Percentiles rank a stretch among this genome's conserved stretches.
phyloP scores from a whole-genome alignment of 37 sponge, comb jelly and placozoan genomes.

The Ephydatia muelleri region DNA sequence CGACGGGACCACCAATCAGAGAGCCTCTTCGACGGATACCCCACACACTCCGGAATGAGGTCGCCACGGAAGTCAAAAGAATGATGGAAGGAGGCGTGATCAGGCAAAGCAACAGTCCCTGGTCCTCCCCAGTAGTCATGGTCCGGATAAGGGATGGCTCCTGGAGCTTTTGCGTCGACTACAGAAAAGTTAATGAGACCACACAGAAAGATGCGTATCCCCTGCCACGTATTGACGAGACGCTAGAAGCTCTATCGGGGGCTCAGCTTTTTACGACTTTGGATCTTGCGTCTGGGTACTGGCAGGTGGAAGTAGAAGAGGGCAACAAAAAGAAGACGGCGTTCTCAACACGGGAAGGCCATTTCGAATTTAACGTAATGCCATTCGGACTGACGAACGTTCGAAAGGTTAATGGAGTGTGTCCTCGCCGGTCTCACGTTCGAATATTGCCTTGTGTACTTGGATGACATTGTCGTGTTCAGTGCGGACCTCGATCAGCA shows the following conservation, averaged over 20 bases:
- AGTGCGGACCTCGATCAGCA: slow-evolving; percentile 23
- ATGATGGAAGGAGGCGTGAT: slow-evolving; percentile 26
- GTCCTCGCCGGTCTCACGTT: slow-evolving; percentile 5
- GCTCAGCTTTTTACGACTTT: slow-evolving; percentile 22
- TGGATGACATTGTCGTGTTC: slow-evolving; percentile 32
- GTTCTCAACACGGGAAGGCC: slow-evolving; percentile 21
- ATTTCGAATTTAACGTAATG: slow-evolving; percentile 35
- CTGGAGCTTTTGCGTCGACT: slow-evolving; percentile 37
- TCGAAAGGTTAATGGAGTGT: slow-evolving; percentile 40
- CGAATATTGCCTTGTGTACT: slow-evolving; percentile 15
- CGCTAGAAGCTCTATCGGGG: slow-evolving; percentile 18
- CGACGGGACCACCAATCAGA: slow-evolving; percentile 21
- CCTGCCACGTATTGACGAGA: slow-evolving; percentile 12
- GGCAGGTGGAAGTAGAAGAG: slow-evolving; percentile 23
- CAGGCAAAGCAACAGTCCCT: slow-evolving; percentile 21
- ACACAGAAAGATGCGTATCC: slow-evolving; percentile 32
- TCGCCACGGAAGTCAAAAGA: slow-evolving; percentile 8
- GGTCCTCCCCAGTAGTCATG: slow-evolving; percentile 30
- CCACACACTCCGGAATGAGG: slow-evolving; percentile 13
- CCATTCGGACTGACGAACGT: slow-evolving; percentile 37
- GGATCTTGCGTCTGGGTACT: slow-evolving; percentile 31
- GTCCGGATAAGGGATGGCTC: slow-evolving; percentile 37
- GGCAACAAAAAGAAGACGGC: slow-evolving; percentile 14
- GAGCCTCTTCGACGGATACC: slow-evolving; percentile 11
- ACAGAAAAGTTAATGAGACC: slow-evolving; percentile 28